Percentiles rank a stretch among this genome's conserved stretches.
phyloP scores from a whole-genome alignment of 2,888 invertebrate genomes.

The Pollenia angustigena region DNA sequence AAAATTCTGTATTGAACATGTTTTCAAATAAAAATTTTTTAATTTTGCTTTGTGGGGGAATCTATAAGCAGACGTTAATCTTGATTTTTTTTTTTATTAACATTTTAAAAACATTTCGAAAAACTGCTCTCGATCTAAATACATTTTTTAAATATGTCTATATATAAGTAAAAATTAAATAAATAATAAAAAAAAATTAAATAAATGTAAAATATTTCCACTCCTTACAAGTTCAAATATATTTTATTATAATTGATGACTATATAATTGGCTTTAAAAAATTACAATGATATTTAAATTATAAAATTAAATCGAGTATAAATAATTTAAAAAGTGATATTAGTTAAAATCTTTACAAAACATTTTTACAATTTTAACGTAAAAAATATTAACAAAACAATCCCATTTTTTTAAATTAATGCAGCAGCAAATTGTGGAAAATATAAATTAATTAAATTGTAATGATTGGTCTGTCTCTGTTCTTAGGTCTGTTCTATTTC shows the following conservation, averaged over 20 bases:
- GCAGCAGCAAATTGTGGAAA: constrained; percentile 28
- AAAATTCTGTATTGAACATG: no score
- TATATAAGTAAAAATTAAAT: neutral
- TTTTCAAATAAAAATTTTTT: no score
- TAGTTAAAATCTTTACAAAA: constrained; percentile 72
- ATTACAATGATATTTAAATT: constrained; percentile 24
- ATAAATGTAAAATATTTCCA: constrained; percentile 43
- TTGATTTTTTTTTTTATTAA: no score
- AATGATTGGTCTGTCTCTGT: neutral
- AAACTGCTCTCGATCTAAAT: neutral
- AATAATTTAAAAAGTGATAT: constrained; percentile 71
- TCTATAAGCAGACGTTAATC: no score
- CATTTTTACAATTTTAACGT: constrained; percentile 57
- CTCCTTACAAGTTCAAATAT: constrained; percentile 63
- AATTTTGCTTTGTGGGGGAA: no score
- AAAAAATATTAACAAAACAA: constrained; percentile 17
- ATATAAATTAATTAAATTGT: neutral
- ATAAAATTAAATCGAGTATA: constrained; percentile 38
- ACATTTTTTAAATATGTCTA: neutral
- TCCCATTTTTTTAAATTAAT: constrained; percentile 46
- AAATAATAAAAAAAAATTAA: constrained; percentile 2
- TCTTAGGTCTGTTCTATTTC: neutral
- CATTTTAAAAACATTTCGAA: neutral
- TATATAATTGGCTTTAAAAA: constrained; percentile 52
- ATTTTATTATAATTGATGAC: constrained; percentile 52